Conservation (phyloP, 1,140 invertebrate genomes). For the Drosophila ercepeae region DNA sequence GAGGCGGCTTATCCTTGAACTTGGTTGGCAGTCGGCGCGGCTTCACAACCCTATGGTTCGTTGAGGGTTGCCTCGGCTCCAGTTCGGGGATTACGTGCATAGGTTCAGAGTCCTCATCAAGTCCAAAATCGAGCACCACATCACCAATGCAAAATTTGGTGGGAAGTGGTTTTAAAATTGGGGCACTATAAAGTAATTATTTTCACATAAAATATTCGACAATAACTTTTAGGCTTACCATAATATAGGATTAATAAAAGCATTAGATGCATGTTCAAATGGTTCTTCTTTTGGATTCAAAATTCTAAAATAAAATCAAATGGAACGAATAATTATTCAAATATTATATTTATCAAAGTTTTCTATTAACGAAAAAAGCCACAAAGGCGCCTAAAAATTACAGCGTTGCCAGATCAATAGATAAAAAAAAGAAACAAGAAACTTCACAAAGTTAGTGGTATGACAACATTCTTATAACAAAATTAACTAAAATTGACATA, state of each 20-base stretch:
- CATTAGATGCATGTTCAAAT: background rate
- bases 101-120: background rate
- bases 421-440: no score
- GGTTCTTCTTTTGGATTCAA: background rate
- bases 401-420: no score
- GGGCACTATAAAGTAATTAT: background rate
- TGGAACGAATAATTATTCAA: background rate
- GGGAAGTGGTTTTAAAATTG: background rate
- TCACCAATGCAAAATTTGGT: background rate
- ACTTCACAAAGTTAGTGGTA: no score
- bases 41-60: background rate
- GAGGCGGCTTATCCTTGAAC: background rate
- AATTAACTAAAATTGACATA: no score
- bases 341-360: no score
- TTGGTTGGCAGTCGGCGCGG: background rate
- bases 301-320: background rate
- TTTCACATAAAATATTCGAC: background rate
- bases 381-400: no score
- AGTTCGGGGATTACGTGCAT: background rate
- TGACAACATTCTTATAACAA: no score
- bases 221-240: background rate
- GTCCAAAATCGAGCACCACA: background rate
- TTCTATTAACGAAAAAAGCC: no score
- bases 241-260: background rate
- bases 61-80: background rate